A percentile compares a stretch with the other conserved stretches of the same genome.
Evolutionary conservation across 2,888 invertebrate genomes (phyloP).

Genomic region (Mythimna pallens): DNA sequence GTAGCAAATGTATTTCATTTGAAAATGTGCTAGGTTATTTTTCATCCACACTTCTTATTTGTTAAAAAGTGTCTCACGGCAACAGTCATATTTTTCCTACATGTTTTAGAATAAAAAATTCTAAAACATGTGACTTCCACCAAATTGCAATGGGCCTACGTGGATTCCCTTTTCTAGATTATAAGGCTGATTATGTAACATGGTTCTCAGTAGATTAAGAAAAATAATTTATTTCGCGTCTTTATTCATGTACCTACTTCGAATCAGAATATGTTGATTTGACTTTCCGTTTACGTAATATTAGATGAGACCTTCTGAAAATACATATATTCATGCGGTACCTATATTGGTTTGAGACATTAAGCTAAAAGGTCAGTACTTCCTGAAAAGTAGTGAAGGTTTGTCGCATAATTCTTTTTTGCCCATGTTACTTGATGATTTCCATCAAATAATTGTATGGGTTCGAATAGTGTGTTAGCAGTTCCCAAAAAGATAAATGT

Average conservation of each 20-base stretch:
- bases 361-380: not conserved
- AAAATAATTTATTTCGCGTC: not conserved
- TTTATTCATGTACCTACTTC: not conserved
- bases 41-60: slow-evolving; percentile 2
- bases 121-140: no score
- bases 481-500: no score
- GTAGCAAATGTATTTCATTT: no score
- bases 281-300: not conserved
- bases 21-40: no score
- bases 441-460: no score
- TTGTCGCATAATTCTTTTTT: not conserved
- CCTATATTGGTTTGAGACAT: not conserved
- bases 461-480: no score
- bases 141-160: no score
- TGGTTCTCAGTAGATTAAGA: no score
- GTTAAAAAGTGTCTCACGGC: slow-evolving; percentile 21
- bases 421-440: no score
- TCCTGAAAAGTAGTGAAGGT: not conserved
- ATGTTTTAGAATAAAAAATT: no score
- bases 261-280: not conserved
- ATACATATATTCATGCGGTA: slow-evolving; percentile 1
- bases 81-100: slow-evolving; percentile 20
- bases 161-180: no score
- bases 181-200: no score
- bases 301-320: not conserved